Evolutionary conservation across 2,113 vertebrate species (phyloP), one percentile per base, ranked within the genome.

Genomic region (Atherinomorus stipes): DNA sequence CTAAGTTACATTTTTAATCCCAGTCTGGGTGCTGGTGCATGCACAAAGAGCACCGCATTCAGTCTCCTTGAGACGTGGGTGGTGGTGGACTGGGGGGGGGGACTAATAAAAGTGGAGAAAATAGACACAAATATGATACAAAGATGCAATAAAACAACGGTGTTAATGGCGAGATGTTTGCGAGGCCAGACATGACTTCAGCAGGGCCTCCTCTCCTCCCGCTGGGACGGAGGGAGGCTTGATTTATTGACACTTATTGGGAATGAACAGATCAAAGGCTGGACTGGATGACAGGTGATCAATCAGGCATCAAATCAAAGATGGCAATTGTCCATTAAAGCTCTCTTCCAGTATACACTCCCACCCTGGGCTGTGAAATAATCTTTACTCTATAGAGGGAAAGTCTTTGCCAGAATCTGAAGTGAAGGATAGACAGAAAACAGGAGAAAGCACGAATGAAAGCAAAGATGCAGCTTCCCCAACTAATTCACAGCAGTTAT

Each of bases 171-270:
- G 86, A 22, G 90, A 81, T 60, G 66, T 84, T 89, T 94, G 92
- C 93, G 93, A 94, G 94, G 92, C 93, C 93, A 47, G 91, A 85
- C 69, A 88, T 96, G 96, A 97, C 95, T 95, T 96, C 95, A 97
- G 89, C 60, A 91, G 93, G 92, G 83, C 93, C 89, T 87, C 93
- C 90, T 94, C 94, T 96, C 93, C 95, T 92, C 94, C 38, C 15
- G 37, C 16, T 52, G 19, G 13, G 38, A 21, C 10, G 19, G 25
- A 11, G 40, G 21, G 28, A 34, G 7, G 73, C 54, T 92, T 96
- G 95, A 98, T 97, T 98, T 97, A 98, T 97, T 95, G 96, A 98
- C 96, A 96, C 95, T 97, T 96, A 98, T 98, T 95, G 94, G 95
- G 95, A 96, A 96, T 96, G 95, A 98, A 97, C 96, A 98, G 96